A percentile compares a stretch with the other conserved stretches of the same genome.
Evolutionary conservation across 2,797 vertebrate genomes (phyloP).

Genomic region (Chaenodraco wilsoni): DNA sequence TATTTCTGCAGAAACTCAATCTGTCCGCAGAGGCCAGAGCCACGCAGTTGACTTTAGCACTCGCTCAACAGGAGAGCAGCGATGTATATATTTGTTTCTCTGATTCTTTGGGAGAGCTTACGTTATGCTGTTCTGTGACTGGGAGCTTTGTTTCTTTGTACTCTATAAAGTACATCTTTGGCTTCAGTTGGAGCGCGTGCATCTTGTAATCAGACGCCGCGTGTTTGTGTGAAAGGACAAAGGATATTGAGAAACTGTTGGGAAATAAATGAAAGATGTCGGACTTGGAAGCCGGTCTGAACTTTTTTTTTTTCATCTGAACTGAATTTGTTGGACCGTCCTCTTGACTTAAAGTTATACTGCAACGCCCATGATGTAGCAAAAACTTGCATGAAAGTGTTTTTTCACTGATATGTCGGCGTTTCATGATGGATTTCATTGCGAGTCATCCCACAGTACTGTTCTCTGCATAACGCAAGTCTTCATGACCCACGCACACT

Average conservation of each 20-base stretch:
- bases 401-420: not conserved
- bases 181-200: constrained; percentile 2
- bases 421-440: not conserved
- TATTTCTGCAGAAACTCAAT: constrained; percentile 78
- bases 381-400: not conserved
- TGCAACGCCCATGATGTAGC: not conserved
- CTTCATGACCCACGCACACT: not conserved
- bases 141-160: not conserved
- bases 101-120: constrained; percentile 12
- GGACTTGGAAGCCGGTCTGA: not conserved
- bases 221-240: not conserved
- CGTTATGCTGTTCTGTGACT: not conserved
- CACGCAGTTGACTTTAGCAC: constrained; percentile 9
- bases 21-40: constrained; percentile 47
- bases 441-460: not conserved
- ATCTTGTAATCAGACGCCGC: not conserved
- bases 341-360: not conserved
- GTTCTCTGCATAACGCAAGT: not conserved
- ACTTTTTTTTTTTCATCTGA: too few relatives aligned
- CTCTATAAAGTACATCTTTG: not conserved
- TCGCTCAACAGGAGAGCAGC: not conserved
- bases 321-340: too few relatives aligned
- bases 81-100: not conserved
- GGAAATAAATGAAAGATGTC: not conserved
- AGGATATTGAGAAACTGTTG: constrained; percentile 1